phyloP scores from a whole-genome alignment of 1,140 invertebrate species.

The Pogonomyrmex californicus region DNA sequence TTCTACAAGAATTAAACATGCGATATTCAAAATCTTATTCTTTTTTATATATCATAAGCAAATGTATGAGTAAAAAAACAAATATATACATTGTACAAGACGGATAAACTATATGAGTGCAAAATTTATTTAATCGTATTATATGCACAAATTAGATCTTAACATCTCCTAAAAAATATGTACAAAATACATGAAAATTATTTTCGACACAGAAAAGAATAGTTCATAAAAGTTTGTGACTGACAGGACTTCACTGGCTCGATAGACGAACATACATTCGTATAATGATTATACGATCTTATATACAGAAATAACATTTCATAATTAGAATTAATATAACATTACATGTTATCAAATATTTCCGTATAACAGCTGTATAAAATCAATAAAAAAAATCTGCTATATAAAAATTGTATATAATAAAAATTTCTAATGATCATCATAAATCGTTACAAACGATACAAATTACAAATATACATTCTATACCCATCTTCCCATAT shows the following conservation, averaged over 20 bases:
- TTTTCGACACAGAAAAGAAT: background rate
- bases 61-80: background rate
- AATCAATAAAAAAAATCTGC: constrained; percentile 20
- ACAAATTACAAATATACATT: constrained; percentile 58
- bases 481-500: constrained; percentile 30
- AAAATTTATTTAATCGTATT: constrained; percentile 27
- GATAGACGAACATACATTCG: background rate
- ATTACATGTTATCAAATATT: background rate
- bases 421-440: constrained; percentile 46
- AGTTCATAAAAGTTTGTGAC: background rate
- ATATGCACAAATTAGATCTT: constrained; percentile 1
- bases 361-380: constrained; percentile 15
- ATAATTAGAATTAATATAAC: constrained; percentile 33
- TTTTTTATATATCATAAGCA: no score
- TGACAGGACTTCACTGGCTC: background rate
- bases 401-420: constrained; percentile 33
- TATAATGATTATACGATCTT: constrained; percentile 3
- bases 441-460: background rate
- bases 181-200: constrained; percentile 7
- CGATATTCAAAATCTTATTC: no score
- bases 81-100: background rate
- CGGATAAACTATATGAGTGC: background rate
- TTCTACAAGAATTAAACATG: background rate
- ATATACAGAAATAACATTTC: constrained; percentile 43
- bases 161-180: background rate